Base-by-base conservation (phyloP, 2,797 vertebrate genomes). In the Diplodus puntazzo region DNA sequence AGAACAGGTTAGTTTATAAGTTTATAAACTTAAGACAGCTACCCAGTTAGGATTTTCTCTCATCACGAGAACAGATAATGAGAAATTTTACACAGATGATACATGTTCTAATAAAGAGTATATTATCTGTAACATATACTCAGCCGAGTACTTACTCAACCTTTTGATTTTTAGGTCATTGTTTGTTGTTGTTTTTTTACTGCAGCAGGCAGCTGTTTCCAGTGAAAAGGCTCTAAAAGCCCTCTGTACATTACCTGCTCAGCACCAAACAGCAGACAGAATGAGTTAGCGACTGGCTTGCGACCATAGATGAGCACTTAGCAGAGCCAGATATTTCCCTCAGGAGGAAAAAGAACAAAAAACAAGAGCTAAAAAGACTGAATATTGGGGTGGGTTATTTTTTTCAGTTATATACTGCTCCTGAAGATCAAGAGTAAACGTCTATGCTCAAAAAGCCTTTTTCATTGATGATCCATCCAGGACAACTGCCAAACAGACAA, bases 241-340 rank as follows among this genome's bases (percentile, higher is more conserved):
- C 23, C 21, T 17, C 21, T 21, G 54, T 48, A 25, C 50, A 23
- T 10, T 20, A 59, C 23, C 49, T 30, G 46, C 52, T 70, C 12
- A 21, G 59, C 50, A 49, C 13, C 27, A 55, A 25, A 43, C 23
- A 59, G 34, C 53, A 59, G 46, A 53, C 34, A 45, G 3, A 64
- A 18, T 13, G 43, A 27, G 3, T 58, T 43, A 30, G 42, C 10
- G 2, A 58, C 52, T 45, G 11, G 23, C 11, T 64, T 20, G 14
- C 46, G 17, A 67, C 60, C 23, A 60, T 7, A 17, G 57, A 30
- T 55, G 8, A 43, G 57, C 30, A 42, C 62, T 73, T 21, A 61
- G n/a, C n/a, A 60, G 48, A 64, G 52, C 10, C 34, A 48, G 14
- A 50, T 13, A 27, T 20, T 58, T n/a, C 21, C 21, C 43, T 50